phyloP scores from a whole-genome alignment of 2,888 invertebrate species.

The Mimachlamys varia region DNA sequence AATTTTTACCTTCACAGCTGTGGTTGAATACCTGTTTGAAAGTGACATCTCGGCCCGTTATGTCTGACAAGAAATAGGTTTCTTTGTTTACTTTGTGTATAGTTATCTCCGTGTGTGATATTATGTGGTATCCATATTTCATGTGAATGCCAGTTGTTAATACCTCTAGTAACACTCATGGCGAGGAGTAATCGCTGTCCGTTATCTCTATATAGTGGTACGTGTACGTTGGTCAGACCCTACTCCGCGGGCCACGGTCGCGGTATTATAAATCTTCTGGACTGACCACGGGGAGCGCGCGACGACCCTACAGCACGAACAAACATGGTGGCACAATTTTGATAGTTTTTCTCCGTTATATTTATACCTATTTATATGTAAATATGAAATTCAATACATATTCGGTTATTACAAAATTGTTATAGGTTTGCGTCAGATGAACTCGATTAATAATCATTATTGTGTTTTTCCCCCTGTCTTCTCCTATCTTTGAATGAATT shows the following conservation, averaged over 20 bases:
- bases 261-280: background rate
- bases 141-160: background rate
- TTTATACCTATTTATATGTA: no score
- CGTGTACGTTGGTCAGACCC: background rate
- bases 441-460: no score
- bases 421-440: no score
- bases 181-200: background rate
- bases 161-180: background rate
- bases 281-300: background rate
- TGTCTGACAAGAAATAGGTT: background rate
- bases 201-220: background rate
- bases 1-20: background rate
- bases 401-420: no score
- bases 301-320: constrained; percentile 16
- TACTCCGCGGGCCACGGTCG: background rate
- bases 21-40: background rate
- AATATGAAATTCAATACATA: no score
- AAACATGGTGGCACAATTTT: background rate
- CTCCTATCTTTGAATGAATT: no score
- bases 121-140: constrained; percentile 12
- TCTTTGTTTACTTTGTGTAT: background rate
- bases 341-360: no score
- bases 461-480: no score
- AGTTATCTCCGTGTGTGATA: background rate
- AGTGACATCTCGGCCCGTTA: background rate